phyloP scores from a whole-genome alignment of 2,888 invertebrate species.

The Ethmia dodecea region DNA sequence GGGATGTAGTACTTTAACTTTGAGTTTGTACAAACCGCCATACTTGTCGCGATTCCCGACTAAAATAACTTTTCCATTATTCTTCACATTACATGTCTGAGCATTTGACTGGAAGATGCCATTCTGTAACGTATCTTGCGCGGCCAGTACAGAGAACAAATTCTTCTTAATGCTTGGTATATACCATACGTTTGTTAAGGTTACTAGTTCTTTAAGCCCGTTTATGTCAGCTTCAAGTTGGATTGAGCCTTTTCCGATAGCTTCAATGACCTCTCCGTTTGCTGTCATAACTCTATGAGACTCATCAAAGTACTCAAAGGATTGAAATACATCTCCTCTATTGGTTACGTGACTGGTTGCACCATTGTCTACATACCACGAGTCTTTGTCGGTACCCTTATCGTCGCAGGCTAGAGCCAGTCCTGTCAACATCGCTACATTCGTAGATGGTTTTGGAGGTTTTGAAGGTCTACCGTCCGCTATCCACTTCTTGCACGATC shows the following conservation, averaged over 20 bases:
- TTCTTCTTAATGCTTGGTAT: constrained; percentile 7
- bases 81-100: neutral
- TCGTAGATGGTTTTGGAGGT: neutral
- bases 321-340: no score
- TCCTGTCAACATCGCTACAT: neutral
- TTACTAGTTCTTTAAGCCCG: neutral
- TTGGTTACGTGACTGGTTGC: constrained; percentile 7
- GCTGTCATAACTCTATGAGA: constrained; percentile 4
- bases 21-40: constrained; percentile 4
- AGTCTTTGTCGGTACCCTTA: neutral
- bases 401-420: neutral
- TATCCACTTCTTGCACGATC: neutral
- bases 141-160: constrained; percentile 7
- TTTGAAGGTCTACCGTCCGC: neutral
- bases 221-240: neutral
- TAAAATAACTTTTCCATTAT: constrained; percentile 2
- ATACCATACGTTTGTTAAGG: constrained; percentile 9
- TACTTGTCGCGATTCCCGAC: constrained; percentile 4
- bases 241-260: constrained; percentile 1
- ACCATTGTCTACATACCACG: constrained; percentile 11
- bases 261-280: constrained; percentile 2
- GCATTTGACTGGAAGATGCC: constrained; percentile 2
- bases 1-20: neutral
- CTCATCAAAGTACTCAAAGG: constrained; percentile 3
- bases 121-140: constrained; percentile 1